Percentiles rank a stretch among this genome's conserved stretches.
Conservation (phyloP, 1,140 invertebrate genomes). For the Drosophila mayri region DNA sequence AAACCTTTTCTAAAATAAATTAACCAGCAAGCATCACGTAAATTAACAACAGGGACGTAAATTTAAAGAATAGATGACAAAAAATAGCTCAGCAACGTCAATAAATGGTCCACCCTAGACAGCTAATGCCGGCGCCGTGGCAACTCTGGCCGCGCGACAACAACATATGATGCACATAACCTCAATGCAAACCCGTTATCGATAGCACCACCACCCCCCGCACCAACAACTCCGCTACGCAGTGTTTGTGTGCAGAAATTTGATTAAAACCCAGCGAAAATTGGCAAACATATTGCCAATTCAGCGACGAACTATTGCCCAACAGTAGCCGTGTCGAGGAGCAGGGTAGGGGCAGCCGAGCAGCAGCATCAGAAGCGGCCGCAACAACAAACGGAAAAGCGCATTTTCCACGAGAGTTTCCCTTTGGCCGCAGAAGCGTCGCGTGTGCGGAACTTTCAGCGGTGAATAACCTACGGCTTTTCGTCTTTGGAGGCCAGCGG, state of each 20-base stretch:
- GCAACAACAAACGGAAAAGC: conserved; percentile 14
- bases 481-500: conserved; percentile 63
- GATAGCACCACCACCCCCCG: conserved; percentile 24
- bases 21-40: not conserved
- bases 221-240: conserved; percentile 5
- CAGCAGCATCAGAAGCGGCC: conserved; percentile 14
- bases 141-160: conserved; percentile 19
- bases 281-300: conserved; percentile 23
- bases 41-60: not conserved
- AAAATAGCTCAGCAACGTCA: not conserved
- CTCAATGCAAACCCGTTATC: conserved; percentile 21
- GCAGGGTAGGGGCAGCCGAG: not conserved
- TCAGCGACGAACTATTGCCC: conserved; percentile 10
- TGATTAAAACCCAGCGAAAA: conserved; percentile 28
- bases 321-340: conserved; percentile 14
- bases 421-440: conserved; percentile 51
- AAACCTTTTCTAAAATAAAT: not conserved
- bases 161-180: conserved; percentile 37
- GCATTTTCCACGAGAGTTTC: conserved; percentile 20
- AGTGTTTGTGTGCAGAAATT: conserved; percentile 38
- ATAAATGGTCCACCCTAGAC: conserved; percentile 32
- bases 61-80: conserved; percentile 6
- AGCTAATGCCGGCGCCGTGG: conserved; percentile 12
- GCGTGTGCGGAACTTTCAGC: conserved; percentile 73
- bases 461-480: conserved; percentile 76